Evolutionary conservation across 2,797 vertebrate genomes (phyloP).

Genomic region (Morus bassanus): DNA sequence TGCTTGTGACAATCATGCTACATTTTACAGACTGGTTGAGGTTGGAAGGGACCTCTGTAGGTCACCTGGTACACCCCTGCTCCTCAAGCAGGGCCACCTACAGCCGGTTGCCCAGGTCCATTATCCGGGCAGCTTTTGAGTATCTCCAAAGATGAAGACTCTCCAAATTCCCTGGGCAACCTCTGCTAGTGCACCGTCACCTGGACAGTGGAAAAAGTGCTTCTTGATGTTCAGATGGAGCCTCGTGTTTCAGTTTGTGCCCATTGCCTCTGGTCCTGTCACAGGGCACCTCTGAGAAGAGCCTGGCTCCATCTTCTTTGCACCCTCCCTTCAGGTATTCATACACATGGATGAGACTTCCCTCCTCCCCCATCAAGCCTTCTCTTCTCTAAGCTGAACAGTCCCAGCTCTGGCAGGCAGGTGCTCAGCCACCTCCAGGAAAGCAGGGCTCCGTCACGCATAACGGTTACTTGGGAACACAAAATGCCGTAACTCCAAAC

Average conservation of each 20-base stretch:
- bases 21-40: background rate
- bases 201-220: background rate
- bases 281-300: background rate
- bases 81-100: background rate
- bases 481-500: accelerated
- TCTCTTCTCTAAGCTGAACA: background rate
- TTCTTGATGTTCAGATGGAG: background rate
- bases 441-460: accelerated
- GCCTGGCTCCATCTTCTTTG: background rate
- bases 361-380: background rate
- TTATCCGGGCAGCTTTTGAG: background rate
- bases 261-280: background rate
- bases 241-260: background rate
- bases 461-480: background rate
- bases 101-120: background rate
- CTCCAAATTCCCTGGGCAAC: background rate
- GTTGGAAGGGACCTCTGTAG: background rate
- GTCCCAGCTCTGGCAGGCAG: background rate
- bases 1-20: background rate
- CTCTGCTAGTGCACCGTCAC: background rate
- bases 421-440: background rate
- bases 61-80: background rate
- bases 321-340: background rate
- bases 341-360: background rate
- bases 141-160: background rate